phyloP scores from a whole-genome alignment of 2,888 invertebrate species.

The Dendrolimus pini region DNA sequence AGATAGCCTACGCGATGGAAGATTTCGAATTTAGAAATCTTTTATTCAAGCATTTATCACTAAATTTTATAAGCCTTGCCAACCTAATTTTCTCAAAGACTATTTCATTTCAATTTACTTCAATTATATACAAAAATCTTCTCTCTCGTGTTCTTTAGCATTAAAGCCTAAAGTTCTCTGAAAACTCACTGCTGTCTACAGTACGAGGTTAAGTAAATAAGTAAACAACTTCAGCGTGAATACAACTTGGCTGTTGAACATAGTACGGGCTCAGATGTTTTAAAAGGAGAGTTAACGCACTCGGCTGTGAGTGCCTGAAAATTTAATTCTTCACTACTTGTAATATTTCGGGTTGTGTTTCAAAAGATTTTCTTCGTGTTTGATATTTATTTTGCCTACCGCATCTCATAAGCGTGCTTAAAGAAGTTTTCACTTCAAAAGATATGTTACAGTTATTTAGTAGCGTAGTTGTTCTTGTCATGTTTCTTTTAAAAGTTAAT shows the following conservation, averaged over 20 bases:
- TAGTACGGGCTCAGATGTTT: not conserved
- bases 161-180: not conserved
- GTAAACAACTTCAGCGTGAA: slow-evolving; percentile 2
- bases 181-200: not conserved
- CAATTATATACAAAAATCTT: not conserved
- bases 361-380: slow-evolving; percentile 1
- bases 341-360: not conserved
- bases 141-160: not conserved
- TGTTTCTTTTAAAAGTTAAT: too few species aligned
- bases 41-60: too few species aligned
- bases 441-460: too few species aligned
- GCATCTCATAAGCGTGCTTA: too few species aligned
- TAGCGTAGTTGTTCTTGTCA: too few species aligned
- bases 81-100: too few species aligned
- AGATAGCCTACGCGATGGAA: too few species aligned
- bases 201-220: slow-evolving; percentile 2
- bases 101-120: not conserved
- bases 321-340: not conserved
- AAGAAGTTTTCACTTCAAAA: too few species aligned
- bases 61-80: too few species aligned
- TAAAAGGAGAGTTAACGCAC: not conserved
- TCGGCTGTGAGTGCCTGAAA: not conserved
- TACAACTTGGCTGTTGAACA: slow-evolving; percentile 3
- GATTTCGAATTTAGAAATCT: too few species aligned
- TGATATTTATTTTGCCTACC: too few species aligned